Evolutionary conservation across 2,797 vertebrate genomes (phyloP), one percentile per base, ranked within the genome.

Genomic region (Decapterus maruadsi): DNA sequence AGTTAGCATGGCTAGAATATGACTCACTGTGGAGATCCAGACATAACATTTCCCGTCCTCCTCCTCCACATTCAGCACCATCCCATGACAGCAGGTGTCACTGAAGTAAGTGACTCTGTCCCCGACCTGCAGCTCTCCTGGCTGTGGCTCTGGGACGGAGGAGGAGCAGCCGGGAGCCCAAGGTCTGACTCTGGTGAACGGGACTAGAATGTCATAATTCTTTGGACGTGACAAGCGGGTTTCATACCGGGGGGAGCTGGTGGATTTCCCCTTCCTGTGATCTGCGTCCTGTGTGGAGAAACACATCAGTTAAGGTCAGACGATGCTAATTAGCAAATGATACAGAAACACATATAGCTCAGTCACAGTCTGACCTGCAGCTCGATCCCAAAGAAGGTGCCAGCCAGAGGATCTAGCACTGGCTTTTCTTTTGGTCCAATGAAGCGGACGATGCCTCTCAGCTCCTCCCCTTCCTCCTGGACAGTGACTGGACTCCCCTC

Each of bases 311-410:
- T 51, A 22, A 12, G 4, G n/a, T 10, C n/a, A 22, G 36, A 38
- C 36, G 9, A 2, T 38, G 36, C 6, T 38, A 38, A 40, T 9
- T 40, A 2, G 3, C 38, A 2, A 40, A 40, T 34, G 31, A 34
- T 34, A 34, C 31, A 40, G 10, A 38, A 38, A 8, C 38, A 40
- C 38, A 34, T 6, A 4, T 5, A 0, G 31, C 4, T 34, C 31
- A 5, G 38, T 58, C 4, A 5, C 31, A 5, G 38, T 58, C 77
- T 31, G 29, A 97, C 97, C 96, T 95, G 93, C 9, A 97, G 81
- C 59, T 98, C 96, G 17, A 97, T 87, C 6, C 96, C 97, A 0
- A 96, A 96, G 78, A 89, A 93, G 0, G 50, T 61, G 0, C 89
- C 95, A 0, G 3, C 2, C 2, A 90, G 2, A 6, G 74, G 77